Conservation (phyloP, 2,797 vertebrate species). For the Epinephelus coioides region DNA sequence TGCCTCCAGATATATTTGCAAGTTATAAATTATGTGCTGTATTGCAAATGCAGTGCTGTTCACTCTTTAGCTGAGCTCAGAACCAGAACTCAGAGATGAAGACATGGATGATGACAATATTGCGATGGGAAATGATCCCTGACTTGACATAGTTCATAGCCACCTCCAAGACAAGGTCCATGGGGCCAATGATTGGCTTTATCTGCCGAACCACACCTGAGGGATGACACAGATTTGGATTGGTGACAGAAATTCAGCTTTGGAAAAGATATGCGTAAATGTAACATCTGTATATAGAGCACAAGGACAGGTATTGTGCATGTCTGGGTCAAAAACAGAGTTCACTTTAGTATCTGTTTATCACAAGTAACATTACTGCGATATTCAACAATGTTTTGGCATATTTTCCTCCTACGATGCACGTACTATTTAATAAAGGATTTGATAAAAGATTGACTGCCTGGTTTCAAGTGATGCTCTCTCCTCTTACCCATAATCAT, state of each 20-base stretch:
- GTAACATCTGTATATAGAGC: not conserved
- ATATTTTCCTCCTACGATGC: not conserved
- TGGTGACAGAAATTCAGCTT: not conserved
- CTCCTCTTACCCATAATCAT: constrained; percentile 69
- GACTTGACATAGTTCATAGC: constrained; percentile 90
- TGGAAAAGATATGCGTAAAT: not conserved
- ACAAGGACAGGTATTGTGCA: too few species aligned
- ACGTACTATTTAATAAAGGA: not conserved
- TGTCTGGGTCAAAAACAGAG: too few species aligned
- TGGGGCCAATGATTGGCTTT: constrained; percentile 88
- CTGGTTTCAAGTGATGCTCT: not conserved
- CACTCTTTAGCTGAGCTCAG: constrained; percentile 69
- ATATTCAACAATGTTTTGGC: too few species aligned
- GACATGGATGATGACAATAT: constrained; percentile 88
- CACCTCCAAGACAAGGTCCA: constrained; percentile 85
- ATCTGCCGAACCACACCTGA: constrained; percentile 91
- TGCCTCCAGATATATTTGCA: not conserved
- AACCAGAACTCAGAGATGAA: constrained; percentile 93
- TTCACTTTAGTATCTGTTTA: too few species aligned
- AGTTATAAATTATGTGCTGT: not conserved
- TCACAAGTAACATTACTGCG: too few species aligned
- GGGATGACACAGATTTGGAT: constrained; percentile 4
- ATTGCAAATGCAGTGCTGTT: not conserved
- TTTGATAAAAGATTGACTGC: not conserved
- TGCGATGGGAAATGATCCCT: constrained; percentile 88